phyloP scores from a whole-genome alignment of 2,888 invertebrate species.

The Elmis aenea region DNA sequence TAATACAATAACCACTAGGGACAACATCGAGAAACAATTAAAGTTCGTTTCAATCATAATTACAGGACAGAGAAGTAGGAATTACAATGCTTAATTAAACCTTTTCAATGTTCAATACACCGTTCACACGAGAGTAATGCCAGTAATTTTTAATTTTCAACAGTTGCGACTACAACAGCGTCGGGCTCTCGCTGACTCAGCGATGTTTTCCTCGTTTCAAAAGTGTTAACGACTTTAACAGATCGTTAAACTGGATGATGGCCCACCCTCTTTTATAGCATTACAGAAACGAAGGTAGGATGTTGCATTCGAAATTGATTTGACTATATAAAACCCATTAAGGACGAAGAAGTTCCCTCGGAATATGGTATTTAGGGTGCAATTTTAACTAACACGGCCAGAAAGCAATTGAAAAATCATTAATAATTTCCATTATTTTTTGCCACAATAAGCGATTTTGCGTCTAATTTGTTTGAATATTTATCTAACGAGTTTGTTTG shows the following conservation, averaged over 20 bases:
- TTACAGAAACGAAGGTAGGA: conserved; percentile 1
- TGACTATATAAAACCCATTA: no score
- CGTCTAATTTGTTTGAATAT: no score
- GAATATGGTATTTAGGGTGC: no score
- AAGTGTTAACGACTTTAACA: conserved; percentile 11
- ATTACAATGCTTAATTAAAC: conserved; percentile 25
- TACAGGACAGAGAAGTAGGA: conserved; percentile 17
- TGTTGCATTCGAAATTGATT: no score
- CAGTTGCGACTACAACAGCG: conserved; percentile 9
- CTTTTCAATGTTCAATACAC: conserved; percentile 16
- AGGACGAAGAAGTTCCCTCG: no score
- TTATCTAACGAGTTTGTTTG: no score
- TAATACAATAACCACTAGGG: conserved; percentile 12
- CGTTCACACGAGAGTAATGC: conserved; percentile 8
- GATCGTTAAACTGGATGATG: conserved; percentile 10
- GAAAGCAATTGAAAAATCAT: no score
- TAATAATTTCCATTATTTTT: no score
- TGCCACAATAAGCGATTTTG: no score
- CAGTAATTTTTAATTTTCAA: conserved; percentile 12
- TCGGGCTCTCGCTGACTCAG: conserved; percentile 7
- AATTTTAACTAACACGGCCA: no score
- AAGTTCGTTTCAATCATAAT: conserved; percentile 22
- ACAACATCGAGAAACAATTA: conserved; percentile 21
- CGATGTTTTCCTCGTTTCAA: conserved; percentile 10
- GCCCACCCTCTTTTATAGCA: conserved; percentile 3